A percentile compares a stretch with the other conserved stretches of the same genome.
Conservation (phyloP, 2,113 vertebrate species). For the Circaetus cinerascens region DNA sequence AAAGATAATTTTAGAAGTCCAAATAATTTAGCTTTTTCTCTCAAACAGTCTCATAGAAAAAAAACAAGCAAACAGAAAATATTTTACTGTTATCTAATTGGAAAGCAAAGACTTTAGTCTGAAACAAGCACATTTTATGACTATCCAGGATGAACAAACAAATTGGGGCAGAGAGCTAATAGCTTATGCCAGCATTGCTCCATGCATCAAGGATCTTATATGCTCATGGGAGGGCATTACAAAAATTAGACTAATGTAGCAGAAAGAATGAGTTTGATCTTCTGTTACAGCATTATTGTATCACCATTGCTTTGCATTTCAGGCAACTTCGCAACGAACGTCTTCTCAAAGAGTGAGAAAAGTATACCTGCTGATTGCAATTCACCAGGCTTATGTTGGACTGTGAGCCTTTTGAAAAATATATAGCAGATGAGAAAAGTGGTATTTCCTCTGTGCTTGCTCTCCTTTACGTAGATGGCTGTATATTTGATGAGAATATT, state of each 20-base stretch:
- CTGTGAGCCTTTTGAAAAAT: neutral
- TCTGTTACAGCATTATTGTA: constrained; percentile 9
- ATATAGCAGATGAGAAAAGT: neutral
- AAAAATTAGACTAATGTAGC: constrained; percentile 63
- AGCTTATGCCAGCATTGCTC: constrained; percentile 28
- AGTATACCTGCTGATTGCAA: neutral
- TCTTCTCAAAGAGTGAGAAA: neutral
- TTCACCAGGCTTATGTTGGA: neutral
- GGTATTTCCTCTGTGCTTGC: neutral
- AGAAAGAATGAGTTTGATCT: constrained; percentile 61
- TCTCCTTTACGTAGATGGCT: neutral
- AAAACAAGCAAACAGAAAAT: neutral
- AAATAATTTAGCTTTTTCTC: neutral
- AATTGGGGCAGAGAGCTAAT: constrained; percentile 36
- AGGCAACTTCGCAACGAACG: neutral
- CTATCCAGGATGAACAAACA: constrained; percentile 33
- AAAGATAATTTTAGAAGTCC: neutral
- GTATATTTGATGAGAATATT: neutral
- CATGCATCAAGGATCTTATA: constrained; percentile 46
- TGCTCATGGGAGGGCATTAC: constrained; percentile 48
- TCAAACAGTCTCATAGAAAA: neutral
- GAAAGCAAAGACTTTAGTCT: neutral
- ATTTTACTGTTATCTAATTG: neutral
- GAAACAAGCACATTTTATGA: constrained; percentile 1
- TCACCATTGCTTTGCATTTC: neutral